Evolutionary conservation across 2,888 invertebrate genomes (phyloP).

Genomic region (Calameuta filiformis): DNA sequence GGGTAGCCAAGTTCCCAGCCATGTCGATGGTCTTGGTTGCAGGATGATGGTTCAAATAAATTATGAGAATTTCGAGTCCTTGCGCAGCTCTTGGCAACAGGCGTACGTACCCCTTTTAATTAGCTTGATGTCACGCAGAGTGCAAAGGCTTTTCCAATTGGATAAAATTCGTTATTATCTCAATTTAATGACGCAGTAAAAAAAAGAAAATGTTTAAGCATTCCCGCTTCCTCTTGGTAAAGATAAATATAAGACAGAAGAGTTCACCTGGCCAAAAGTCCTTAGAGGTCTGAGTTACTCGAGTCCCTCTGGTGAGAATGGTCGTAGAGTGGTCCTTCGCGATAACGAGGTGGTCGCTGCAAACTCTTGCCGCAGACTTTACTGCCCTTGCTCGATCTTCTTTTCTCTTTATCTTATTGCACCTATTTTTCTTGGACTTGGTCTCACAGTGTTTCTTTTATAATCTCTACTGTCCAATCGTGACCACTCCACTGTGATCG

Average conservation of each 20-base stretch:
- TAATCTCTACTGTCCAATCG: neutral
- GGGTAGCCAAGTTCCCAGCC: too few species aligned
- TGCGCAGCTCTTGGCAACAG: slow-evolving; percentile 12
- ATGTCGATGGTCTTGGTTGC: neutral
- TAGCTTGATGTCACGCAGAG: slow-evolving; percentile 30
- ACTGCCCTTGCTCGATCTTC: neutral
- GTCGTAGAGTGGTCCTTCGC: neutral
- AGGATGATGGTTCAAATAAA: neutral
- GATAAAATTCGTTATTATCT: slow-evolving; percentile 44
- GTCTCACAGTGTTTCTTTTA: neutral
- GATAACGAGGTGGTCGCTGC: neutral
- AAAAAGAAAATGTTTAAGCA: neutral
- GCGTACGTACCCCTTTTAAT: slow-evolving; percentile 30
- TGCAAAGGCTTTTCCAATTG: neutral
- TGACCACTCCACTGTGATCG: neutral
- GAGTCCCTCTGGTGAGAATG: neutral
- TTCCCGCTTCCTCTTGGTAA: neutral
- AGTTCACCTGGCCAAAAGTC: neutral
- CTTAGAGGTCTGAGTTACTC: neutral
- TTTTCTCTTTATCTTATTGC: neutral
- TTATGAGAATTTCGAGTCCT: neutral
- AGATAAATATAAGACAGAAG: neutral
- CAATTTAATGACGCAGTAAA: neutral
- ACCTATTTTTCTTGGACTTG: neutral
- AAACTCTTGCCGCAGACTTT: neutral